Percentiles rank a stretch among this genome's conserved stretches.
phyloP scores from a whole-genome alignment of 1,140 invertebrate genomes.

The Colletes gigas region DNA sequence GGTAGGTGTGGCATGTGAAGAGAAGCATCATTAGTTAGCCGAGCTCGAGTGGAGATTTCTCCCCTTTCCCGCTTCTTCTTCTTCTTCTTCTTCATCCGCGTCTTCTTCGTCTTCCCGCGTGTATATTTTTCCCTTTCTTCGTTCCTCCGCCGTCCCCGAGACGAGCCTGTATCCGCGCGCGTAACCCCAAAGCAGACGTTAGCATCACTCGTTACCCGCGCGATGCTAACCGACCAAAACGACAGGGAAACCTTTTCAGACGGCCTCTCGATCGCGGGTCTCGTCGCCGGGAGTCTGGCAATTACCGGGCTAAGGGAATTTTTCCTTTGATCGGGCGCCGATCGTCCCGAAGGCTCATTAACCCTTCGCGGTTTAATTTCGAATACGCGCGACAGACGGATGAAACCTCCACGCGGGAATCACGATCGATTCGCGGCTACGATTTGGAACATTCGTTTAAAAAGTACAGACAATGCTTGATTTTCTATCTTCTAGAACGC shows the following conservation, averaged over 20 bases:
- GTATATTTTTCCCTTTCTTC: not conserved
- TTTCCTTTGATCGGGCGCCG: constrained; percentile 36
- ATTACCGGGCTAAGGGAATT: constrained; percentile 34
- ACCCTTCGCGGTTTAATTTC: not conserved
- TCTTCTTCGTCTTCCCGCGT: constrained; percentile 31
- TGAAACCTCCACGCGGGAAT: no score
- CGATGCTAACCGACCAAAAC: constrained; percentile 11
- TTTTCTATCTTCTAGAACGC: no score
- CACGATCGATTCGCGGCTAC: no score
- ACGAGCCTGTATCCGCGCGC: not conserved
- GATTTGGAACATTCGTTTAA: no score
- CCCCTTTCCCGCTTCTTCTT: constrained; percentile 39
- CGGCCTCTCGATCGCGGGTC: constrained; percentile 19
- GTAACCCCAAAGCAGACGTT: constrained; percentile 33
- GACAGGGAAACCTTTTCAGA: constrained; percentile 30
- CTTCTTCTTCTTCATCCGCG: constrained; percentile 21
- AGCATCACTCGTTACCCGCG: no score
- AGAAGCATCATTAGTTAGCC: constrained; percentile 73
- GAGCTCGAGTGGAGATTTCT: constrained; percentile 59
- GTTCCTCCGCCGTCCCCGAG: not conserved
- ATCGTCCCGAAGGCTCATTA: constrained; percentile 34
- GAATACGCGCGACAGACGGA: not conserved
- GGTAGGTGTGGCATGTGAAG: constrained; percentile 60
- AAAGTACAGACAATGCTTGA: no score
- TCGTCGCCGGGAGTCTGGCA: constrained; percentile 18